These are phyloP conservation scores for Lanius ludovicianus DNA, from an alignment of 2,113 vertebrate species.

Conservation along the genomic window DNA sequence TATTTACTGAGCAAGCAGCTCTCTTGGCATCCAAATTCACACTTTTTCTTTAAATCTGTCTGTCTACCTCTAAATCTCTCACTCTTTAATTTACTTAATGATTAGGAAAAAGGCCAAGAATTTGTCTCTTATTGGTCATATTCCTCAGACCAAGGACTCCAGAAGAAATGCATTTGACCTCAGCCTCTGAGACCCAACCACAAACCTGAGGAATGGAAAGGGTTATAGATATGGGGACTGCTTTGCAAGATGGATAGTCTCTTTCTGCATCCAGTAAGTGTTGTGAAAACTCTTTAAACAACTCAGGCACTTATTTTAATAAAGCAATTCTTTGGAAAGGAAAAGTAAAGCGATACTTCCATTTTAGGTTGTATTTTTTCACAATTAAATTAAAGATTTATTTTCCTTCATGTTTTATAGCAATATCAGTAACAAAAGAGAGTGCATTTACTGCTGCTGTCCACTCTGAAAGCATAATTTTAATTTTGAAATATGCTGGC, in stretches of 20 bases:
- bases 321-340: background rate
- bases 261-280: background rate
- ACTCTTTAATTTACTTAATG: background rate
- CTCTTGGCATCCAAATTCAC: background rate
- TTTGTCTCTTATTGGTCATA: background rate
- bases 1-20: background rate
- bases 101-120: background rate
- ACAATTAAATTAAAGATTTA: background rate
- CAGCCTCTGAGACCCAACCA: background rate
- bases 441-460: background rate
- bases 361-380: background rate
- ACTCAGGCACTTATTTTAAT: background rate
- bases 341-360: background rate
- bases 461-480: background rate
- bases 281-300: background rate
- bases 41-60: background rate
- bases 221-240: background rate
- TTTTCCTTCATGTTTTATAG: background rate
- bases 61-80: background rate
- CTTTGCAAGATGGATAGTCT: background rate
- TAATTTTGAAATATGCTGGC: background rate
- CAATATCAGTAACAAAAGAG: background rate
- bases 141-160: background rate
- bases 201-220: background rate
- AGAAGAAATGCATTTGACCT: background rate